Conservation (phyloP, 2,888 invertebrate species). For the Ceraclea dissimilis region DNA sequence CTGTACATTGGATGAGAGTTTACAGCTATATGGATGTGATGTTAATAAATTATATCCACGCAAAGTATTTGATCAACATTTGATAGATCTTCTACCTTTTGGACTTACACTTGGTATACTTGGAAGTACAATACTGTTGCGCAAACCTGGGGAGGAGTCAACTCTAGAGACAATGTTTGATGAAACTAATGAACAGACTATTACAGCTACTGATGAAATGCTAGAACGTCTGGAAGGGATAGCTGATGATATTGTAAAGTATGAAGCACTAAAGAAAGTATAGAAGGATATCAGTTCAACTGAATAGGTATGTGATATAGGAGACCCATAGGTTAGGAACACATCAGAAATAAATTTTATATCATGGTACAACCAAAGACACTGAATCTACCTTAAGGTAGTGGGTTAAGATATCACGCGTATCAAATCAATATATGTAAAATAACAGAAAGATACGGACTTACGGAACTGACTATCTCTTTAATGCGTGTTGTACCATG, state of each 20-base stretch:
- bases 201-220: not conserved
- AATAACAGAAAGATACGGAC: too few species aligned
- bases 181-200: not conserved
- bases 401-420: too few species aligned
- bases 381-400: too few species aligned
- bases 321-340: too few species aligned
- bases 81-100: not conserved
- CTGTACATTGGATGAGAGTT: not conserved
- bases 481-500: too few species aligned
- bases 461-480: too few species aligned
- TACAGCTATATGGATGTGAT: not conserved
- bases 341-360: too few species aligned
- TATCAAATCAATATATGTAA: too few species aligned
- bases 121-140: not conserved
- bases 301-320: too few species aligned
- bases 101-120: not conserved
- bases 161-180: not conserved
- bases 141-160: not conserved
- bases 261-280: too few species aligned
- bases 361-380: too few species aligned
- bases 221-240: not conserved
- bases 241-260: not conserved
- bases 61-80: not conserved
- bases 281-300: too few species aligned
- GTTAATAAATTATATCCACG: not conserved